Evolutionary conservation across 2,797 vertebrate genomes (phyloP), one percentile per base, ranked within the genome.

Genomic region (Acanthis flammea): DNA sequence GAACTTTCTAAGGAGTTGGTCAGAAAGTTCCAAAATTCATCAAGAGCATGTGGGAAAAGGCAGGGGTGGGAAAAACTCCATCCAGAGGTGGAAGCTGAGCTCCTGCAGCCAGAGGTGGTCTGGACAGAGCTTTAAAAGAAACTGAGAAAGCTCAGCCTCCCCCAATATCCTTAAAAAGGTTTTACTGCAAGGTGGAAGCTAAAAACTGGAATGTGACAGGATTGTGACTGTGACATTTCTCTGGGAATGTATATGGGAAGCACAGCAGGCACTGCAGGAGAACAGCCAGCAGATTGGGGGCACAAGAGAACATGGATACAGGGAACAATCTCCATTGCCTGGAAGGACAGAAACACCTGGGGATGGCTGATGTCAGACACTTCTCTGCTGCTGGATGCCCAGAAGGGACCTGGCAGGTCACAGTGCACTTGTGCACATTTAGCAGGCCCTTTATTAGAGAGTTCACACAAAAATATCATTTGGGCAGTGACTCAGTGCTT

Each of bases 341-440:
- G 1, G 6, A 41, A 58, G 50, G 67, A 57, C 67, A 62, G 57
- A 42, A 66, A 24, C 0, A 1, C 6, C 9, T 0, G 5, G 17
- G 44, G 7, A 12, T n/a, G 66, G 25, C 33, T 28, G 79, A 15
- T 53, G 25, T 1, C 33, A 62, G 67, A 54, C 6, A 9, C 11
- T 82, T 47, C 60, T 19, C 76, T 82, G 67, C 79, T 62, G 6
- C 54, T 45, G 41, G 58, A 19, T 53, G 25, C 25, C 62, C 63
- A 55, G 57, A 19, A 67, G 44, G 65, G 44, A 41, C 27, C 57
- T 89, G 37, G 16, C 37, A 68, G 62, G 60, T 85, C 51, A 33
- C 19, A 25, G 4, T 13, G 50, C n/a, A 6, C 21, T 45, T 33
- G 33, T 4, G 13, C 16, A 23, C 0, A 2, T 37, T 57, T 45